Evolutionary conservation across 2,888 invertebrate genomes (phyloP), one percentile per base, ranked within the genome.

Genomic region (Brenthis ino): DNA sequence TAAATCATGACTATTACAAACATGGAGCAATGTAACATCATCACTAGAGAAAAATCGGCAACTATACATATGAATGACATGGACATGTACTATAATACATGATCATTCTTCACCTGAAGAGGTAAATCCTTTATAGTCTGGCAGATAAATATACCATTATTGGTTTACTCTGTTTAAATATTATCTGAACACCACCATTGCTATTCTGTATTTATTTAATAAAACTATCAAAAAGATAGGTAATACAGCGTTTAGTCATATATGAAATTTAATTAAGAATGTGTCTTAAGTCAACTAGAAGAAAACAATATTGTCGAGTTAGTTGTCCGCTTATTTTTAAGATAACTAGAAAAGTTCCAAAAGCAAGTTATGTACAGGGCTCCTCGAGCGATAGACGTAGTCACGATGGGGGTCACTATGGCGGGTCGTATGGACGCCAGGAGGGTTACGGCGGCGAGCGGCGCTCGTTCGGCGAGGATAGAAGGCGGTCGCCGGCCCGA

Each of bases 391-490:
- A 91, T 87, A 93, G 93, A 92, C 91, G 93, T 86, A 93, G 93
- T 87, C 92, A 93, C 89, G 94, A 93, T 82, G 91, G 93, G 82
- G 90, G 93, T 76, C 93, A 93, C 85, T 93, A 93, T 85, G 93
- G 93, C 82, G 91, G 91, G 79, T 93, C 92, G 75, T 91, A 93
- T 83, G 84, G 93, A 82, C 93, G 94, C 79, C 94, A 94, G 88
- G 94, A 94, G 72, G 88, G 89, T 85, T 93, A 93, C 83, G 80
- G 85, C 81, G 81, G 89, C 82, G 93, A 93, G 80, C 84, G 93
- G 78, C 85, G 93, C 78, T 88, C 91, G 76, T 93, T 90, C 80
- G 88, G 93, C 79, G 91, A 94, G 75, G 94, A 94, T 74, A 87
- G 94, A 73, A 87, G 94, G 77, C 93, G 94, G 75, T 94, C 94